A percentile compares a stretch with the other conserved stretches of the same genome.
phyloP scores from a whole-genome alignment of 2,888 invertebrate species.

The Leptinotarsa haldemani region DNA sequence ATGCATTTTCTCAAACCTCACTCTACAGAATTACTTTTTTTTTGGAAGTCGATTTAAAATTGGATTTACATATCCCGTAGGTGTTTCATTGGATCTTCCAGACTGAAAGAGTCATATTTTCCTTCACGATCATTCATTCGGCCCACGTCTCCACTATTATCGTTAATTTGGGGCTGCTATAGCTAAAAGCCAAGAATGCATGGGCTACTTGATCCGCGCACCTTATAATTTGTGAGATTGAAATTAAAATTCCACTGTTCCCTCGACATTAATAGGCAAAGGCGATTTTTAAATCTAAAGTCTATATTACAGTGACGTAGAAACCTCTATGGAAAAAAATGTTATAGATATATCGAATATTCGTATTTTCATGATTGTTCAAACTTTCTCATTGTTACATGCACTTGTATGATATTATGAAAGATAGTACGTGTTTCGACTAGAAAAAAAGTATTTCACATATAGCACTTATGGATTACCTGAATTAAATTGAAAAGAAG shows the following conservation, averaged over 20 bases:
- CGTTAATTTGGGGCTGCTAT: conserved; percentile 46
- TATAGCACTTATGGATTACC: too few species aligned
- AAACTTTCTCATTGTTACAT: too few species aligned
- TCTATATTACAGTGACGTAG: neutral
- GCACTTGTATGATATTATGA: too few species aligned
- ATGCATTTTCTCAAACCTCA: too few species aligned
- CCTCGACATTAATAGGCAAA: conserved; percentile 23
- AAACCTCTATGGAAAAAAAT: too few species aligned
- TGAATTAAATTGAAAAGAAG: too few species aligned
- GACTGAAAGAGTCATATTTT: conserved; percentile 11
- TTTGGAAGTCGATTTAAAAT: neutral
- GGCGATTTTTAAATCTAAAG: conserved; percentile 15
- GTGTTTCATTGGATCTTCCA: neutral
- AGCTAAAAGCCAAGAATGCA: conserved; percentile 39
- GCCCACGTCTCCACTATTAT: conserved; percentile 51
- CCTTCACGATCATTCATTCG: conserved; percentile 28
- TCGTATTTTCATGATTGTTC: too few species aligned
- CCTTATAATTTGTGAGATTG: conserved; percentile 47
- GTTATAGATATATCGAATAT: too few species aligned
- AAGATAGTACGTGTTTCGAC: too few species aligned
- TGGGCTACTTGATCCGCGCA: conserved; percentile 38
- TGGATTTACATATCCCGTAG: neutral
- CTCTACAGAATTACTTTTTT: neutral
- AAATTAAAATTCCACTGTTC: conserved; percentile 38
- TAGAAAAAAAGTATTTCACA: too few species aligned